Evolutionary conservation across 2,113 vertebrate genomes (phyloP), one percentile per base, ranked within the genome.

Genomic region (Petromus typicus): DNA sequence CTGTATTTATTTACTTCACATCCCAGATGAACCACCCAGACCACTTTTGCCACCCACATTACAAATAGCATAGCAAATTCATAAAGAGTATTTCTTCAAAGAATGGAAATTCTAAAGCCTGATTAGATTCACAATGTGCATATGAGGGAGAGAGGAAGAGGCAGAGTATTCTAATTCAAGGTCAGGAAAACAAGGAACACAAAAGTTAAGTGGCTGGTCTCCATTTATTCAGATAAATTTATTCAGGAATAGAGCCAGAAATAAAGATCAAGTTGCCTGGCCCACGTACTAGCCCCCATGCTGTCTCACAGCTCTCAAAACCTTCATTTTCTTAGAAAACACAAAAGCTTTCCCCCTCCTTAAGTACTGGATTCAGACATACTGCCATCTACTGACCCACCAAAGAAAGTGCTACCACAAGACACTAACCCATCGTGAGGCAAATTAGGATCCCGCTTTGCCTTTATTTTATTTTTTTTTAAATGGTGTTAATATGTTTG

Each of bases 361-460:
- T 32, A 57, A 1, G 34, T 2, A 48, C 91, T 88, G 89, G 71
- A 93, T 89, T 98, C 96, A 97, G 95, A 96, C 69, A 94, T 32
- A 93, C 95, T 96, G 97, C 97, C 97, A 97, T 96, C 97, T 98
- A 96, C 89, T 56, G 97, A 82, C 84, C 27, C 48, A 79, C 3
- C 20, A 14, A 76, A 22, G 92, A 87, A 97, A 23, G 81, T 23
- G 45, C 32, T 6, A 45, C 75, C 22, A 67, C 37, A 48, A 81
- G 86, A 37, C 27, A 59, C 23, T 63, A n/a, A 20, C 20, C 30
- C 40, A 76, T 30, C 30, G 3, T 30, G 43, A 43, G 76, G 12
- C 5, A 30, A 45, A 17, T 11, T 78, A 61, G 40, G 10, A 40
- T 59, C 4, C 54, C 30, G 34, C 23, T 79, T 86, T 67, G 1